These are phyloP conservation scores for rabbit (Oryctolagus cuniculus) DNA, from an alignment of 2,113 vertebrate genomes.

Conservation along the genomic window DNA sequence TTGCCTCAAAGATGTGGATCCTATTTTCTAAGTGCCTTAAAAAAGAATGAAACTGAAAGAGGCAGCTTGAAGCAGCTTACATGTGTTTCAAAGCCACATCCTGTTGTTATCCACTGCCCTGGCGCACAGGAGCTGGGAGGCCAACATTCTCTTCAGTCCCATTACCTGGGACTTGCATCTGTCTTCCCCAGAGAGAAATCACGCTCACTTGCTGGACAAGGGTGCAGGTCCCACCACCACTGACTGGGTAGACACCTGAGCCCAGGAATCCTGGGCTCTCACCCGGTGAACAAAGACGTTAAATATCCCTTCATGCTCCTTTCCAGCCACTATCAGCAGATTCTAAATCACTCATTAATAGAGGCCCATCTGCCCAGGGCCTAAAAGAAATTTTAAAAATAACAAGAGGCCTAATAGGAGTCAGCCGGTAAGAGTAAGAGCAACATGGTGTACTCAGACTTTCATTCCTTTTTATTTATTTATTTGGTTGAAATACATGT, in stretches of 20 bases:
- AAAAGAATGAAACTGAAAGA: conserved; percentile 77
- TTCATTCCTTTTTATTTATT: conserved; percentile 43
- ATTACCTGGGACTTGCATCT: conserved; percentile 80
- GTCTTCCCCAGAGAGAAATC: conserved; percentile 80
- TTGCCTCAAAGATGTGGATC: conserved; percentile 34
- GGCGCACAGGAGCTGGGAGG: conserved; percentile 82
- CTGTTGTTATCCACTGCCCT: conserved; percentile 86
- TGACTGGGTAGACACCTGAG: conserved; percentile 77
- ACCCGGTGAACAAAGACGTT: conserved; percentile 72
- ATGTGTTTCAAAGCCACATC: conserved; percentile 87
- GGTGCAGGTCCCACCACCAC: conserved; percentile 69
- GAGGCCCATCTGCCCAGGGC: not conserved
- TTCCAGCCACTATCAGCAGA: not conserved
- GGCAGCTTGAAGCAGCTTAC: conserved; percentile 59
- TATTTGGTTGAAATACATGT: conserved; percentile 33
- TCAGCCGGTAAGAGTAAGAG: not conserved
- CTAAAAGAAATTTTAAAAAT: not conserved
- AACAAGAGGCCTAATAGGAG: not conserved
- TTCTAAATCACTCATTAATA: not conserved
- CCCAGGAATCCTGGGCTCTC: conserved; percentile 78
- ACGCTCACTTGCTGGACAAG: conserved; percentile 65
- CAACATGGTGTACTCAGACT: not conserved
- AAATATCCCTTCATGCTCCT: conserved; percentile 60
- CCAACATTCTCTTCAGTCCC: conserved; percentile 80
- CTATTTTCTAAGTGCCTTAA: conserved; percentile 41